Conservation (phyloP, 2,797 vertebrate genomes). For the Lutjanus argentimaculatus region DNA sequence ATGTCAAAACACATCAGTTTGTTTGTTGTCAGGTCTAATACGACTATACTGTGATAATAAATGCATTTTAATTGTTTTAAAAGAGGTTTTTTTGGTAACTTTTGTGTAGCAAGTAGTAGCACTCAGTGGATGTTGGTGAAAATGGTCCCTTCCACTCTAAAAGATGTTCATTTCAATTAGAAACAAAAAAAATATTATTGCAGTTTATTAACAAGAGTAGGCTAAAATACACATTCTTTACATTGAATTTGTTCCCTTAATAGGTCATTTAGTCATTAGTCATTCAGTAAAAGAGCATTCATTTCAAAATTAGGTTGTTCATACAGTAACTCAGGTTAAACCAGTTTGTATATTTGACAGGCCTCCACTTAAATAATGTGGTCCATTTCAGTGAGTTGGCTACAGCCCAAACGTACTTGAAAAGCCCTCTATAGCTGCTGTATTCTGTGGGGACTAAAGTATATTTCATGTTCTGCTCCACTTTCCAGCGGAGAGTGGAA, state of each 20-base stretch:
- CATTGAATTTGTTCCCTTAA: neutral
- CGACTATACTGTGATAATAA: too few species aligned
- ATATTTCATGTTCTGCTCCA: slow-evolving; percentile 62
- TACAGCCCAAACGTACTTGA: slow-evolving; percentile 52
- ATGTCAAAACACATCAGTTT: too few species aligned
- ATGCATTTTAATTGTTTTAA: too few species aligned
- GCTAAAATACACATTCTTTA: neutral
- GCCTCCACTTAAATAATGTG: slow-evolving; percentile 3
- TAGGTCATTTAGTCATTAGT: neutral
- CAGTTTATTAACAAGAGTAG: too few species aligned
- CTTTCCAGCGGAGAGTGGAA: slow-evolving; percentile 40
- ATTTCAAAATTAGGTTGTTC: neutral
- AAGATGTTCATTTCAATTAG: neutral
- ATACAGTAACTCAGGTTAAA: neutral
- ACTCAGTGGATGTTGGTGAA: neutral
- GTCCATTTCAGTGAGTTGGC: slow-evolving; percentile 32
- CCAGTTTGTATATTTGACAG: neutral
- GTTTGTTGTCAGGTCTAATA: too few species aligned
- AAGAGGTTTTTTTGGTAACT: too few species aligned
- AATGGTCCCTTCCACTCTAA: neutral
- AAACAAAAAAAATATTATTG: too few species aligned
- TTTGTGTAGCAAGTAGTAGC: too few species aligned
- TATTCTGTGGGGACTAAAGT: slow-evolving; percentile 44
- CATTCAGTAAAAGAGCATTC: neutral
- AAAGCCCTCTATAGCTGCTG: slow-evolving; percentile 53